Evolutionary conservation across 64 coral and sea anemone genomes (phyloP).

Genomic region (Stichodactyla mertensii): DNA sequence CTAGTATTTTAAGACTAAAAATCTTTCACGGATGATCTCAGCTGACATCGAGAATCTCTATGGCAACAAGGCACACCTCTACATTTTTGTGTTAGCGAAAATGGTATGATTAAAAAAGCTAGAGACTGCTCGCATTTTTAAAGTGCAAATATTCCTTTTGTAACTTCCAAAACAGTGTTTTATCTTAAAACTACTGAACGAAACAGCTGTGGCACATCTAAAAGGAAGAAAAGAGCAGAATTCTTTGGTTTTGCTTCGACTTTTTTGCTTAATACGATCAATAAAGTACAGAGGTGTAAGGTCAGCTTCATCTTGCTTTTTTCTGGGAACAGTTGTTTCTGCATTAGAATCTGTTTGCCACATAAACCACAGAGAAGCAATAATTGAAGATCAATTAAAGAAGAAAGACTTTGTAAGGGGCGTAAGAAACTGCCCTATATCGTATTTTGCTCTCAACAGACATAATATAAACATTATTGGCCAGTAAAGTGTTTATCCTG

Average conservation of each 20-base stretch:
- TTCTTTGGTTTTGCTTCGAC: too few species aligned
- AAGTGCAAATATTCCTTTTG: too few species aligned
- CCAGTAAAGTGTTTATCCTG: background rate
- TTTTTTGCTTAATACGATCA: background rate
- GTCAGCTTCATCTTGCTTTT: background rate
- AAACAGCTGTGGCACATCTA: too few species aligned
- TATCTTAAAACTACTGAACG: too few species aligned
- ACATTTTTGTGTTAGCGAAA: background rate
- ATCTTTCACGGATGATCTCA: background rate
- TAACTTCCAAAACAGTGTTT: too few species aligned
- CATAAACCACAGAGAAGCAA: background rate
- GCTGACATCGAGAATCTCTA: background rate
- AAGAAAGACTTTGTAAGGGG: background rate
- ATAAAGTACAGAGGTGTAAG: background rate
- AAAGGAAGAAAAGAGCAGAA: too few species aligned
- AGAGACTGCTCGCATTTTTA: too few species aligned
- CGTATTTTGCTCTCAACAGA: background rate
- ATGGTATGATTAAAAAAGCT: background rate
- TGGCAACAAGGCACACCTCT: background rate
- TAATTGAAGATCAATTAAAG: background rate
- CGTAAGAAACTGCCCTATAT: background rate
- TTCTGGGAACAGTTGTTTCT: background rate
- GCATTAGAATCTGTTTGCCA: background rate
- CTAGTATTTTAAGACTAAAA: background rate
- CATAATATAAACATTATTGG: background rate